These are phyloP conservation scores for Notodonta ziczac DNA, from an alignment of 2,888 invertebrate species.

Conservation along the genomic window DNA sequence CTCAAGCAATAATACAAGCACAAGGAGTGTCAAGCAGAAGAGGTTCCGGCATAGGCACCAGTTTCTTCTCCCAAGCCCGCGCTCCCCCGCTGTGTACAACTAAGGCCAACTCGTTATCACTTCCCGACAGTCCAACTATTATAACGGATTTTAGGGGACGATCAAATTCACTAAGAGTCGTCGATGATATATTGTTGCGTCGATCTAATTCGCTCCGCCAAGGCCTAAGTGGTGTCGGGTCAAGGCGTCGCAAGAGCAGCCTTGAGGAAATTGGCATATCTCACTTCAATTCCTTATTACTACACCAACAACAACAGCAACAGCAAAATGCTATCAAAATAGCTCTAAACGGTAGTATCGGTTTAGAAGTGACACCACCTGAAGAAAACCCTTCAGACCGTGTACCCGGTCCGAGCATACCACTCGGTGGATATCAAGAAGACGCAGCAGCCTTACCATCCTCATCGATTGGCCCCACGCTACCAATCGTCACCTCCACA, in stretches of 20 bases:
- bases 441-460: constrained; percentile 72
- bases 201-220: constrained; percentile 94
- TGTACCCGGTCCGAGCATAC: constrained; percentile 62
- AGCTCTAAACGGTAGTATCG: constrained; percentile 93
- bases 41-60: constrained; percentile 88
- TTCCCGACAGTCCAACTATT: constrained; percentile 95
- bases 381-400: constrained; percentile 85
- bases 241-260: constrained; percentile 91
- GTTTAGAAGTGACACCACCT: constrained; percentile 91
- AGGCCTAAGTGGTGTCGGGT: constrained; percentile 88
- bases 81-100: constrained; percentile 92
- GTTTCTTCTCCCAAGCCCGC: constrained; percentile 86
- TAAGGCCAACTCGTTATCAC: constrained; percentile 94
- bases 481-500: constrained; percentile 63
- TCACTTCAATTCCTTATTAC: constrained; percentile 89
- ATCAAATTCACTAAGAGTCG: constrained; percentile 94
- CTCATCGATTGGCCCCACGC: constrained; percentile 61
- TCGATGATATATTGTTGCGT: constrained; percentile 92
- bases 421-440: constrained; percentile 79
- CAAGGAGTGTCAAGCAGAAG: constrained; percentile 85
- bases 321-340: constrained; percentile 92
- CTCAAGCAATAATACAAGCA: constrained; percentile 88
- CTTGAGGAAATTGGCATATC: constrained; percentile 94
- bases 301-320: constrained; percentile 80
- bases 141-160: constrained; percentile 91